A percentile compares a stretch with the other conserved stretches of the same genome.
Conservation (phyloP, 2,113 vertebrate species). For the Prolemur simus region DNA sequence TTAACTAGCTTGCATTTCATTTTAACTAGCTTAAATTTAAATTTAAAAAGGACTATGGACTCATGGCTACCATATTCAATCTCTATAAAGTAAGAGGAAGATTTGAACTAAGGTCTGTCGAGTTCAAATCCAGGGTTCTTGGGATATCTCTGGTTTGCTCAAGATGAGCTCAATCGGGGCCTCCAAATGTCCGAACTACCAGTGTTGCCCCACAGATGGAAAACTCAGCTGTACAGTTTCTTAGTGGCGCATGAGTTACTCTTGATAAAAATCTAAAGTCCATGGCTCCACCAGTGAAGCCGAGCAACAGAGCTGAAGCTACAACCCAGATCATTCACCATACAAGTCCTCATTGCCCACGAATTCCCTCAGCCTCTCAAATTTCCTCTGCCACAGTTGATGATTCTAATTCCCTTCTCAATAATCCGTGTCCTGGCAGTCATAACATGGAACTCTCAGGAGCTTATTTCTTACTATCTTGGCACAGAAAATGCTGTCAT, state of each 20-base stretch:
- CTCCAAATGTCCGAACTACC: background rate
- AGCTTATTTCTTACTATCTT: constrained; percentile 6
- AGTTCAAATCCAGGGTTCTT: background rate
- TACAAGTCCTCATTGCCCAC: background rate
- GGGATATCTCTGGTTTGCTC: background rate
- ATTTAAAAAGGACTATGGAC: background rate
- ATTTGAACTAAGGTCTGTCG: background rate
- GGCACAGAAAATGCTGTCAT: constrained; percentile 16
- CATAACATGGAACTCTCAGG: constrained; percentile 30
- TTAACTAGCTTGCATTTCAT: background rate
- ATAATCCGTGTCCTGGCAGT: constrained; percentile 52
- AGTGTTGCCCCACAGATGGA: background rate
- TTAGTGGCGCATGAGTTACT: background rate
- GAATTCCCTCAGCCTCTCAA: background rate
- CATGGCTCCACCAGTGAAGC: background rate
- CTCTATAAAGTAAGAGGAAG: background rate
- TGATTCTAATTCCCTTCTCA: constrained; percentile 61
- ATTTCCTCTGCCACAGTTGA: constrained; percentile 41
- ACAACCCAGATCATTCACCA: background rate
- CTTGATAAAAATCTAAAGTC: constrained; percentile 42
- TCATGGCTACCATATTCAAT: background rate
- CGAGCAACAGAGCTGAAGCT: background rate
- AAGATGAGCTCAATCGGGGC: background rate
- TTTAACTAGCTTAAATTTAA: background rate
- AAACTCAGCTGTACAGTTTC: background rate